phyloP scores from a whole-genome alignment of 2,888 invertebrate genomes.

The Rugalucina vietnamica region DNA sequence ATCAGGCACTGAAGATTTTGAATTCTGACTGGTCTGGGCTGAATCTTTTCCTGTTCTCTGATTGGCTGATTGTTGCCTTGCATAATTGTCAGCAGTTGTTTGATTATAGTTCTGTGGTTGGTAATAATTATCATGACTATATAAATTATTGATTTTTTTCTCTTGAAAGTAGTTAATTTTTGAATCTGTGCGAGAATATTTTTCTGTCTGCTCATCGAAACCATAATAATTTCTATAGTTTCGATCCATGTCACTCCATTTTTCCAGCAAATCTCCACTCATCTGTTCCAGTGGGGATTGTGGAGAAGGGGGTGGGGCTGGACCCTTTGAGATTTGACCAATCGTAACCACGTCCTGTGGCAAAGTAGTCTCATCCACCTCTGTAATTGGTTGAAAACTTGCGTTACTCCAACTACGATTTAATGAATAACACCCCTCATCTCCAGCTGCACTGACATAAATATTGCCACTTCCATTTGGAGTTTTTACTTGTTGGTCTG shows the following conservation, averaged over 20 bases:
- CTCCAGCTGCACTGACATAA: conserved; percentile 56
- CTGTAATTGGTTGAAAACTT: conserved; percentile 55
- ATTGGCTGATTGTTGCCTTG: conserved; percentile 39
- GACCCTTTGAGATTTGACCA: not conserved
- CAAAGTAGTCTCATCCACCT: conserved; percentile 13
- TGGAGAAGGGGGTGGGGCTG: conserved; percentile 18
- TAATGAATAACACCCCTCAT: conserved; percentile 61
- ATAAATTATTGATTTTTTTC: conserved; percentile 66
- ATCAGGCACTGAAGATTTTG: conserved; percentile 32
- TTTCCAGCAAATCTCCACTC: conserved; percentile 67
- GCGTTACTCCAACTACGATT: conserved; percentile 58
- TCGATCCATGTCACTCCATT: conserved; percentile 70
- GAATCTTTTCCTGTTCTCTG: conserved; percentile 43
- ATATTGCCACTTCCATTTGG: conserved; percentile 57
- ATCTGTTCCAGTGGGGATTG: conserved; percentile 54
- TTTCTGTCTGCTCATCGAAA: conserved; percentile 60
- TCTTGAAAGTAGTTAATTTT: conserved; percentile 72
- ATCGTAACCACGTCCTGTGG: not conserved
- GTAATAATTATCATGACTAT: conserved; percentile 67
- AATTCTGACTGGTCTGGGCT: conserved; percentile 24
- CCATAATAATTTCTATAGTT: conserved; percentile 72
- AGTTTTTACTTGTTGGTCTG: conserved; percentile 33
- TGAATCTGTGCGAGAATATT: conserved; percentile 60
- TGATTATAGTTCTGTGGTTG: conserved; percentile 59
- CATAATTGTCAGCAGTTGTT: conserved; percentile 17